Conservation (phyloP, 2,113 vertebrate genomes). For the Gasterosteus nipponicus region DNA sequence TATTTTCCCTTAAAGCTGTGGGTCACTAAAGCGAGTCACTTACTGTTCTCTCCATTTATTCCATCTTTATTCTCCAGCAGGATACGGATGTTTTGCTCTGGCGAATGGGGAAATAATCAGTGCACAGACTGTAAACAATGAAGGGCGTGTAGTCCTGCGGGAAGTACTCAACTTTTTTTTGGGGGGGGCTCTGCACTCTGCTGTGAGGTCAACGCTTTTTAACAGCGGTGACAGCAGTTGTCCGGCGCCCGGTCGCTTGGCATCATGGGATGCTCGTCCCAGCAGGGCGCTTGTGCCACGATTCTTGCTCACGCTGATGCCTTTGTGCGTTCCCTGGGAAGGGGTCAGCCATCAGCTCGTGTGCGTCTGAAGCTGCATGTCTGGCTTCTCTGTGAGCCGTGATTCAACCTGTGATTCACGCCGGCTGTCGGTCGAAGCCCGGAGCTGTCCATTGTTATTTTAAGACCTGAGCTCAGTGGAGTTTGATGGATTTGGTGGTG, state of each 20-base stretch:
- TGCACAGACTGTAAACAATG: slow-evolving; percentile 54
- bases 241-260: background rate
- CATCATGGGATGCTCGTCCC: background rate
- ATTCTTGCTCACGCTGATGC: slow-evolving; percentile 40
- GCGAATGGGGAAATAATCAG: slow-evolving; percentile 25
- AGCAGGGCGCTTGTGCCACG: slow-evolving; percentile 17
- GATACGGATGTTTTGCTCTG: slow-evolving; percentile 50
- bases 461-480: background rate
- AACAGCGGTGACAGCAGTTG: slow-evolving; percentile 10
- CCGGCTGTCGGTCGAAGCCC: background rate
- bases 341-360: slow-evolving; percentile 38
- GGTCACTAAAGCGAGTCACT: slow-evolving; percentile 24
- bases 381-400: slow-evolving; percentile 5
- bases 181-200: background rate
- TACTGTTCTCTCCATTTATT: slow-evolving; percentile 27
- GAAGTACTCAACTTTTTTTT: slow-evolving; percentile 8
- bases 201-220: slow-evolving; percentile 13
- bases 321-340: slow-evolving; percentile 55
- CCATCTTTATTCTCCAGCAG: slow-evolving; percentile 37
- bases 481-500: background rate
- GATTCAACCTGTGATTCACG: slow-evolving; percentile 58
- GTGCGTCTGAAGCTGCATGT: slow-evolving; percentile 11
- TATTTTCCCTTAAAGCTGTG: slow-evolving; percentile 25
- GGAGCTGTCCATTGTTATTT: background rate
- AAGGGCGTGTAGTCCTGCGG: slow-evolving; percentile 38